Conservation (phyloP, 2,888 invertebrate genomes). For the Agrenia bidenticulata region DNA sequence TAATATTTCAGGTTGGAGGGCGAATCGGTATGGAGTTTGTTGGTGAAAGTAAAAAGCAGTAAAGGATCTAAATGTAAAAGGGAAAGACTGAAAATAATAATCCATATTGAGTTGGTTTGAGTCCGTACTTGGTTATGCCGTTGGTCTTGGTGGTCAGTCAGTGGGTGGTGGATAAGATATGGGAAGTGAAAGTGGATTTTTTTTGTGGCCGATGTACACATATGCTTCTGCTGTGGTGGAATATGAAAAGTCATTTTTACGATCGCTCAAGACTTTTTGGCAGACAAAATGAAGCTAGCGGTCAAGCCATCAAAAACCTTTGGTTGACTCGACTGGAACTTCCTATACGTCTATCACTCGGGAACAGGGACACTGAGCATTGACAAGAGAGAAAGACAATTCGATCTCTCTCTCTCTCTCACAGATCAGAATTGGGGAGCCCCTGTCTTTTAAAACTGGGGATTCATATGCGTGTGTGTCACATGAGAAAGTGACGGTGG, state of each 20-base stretch:
- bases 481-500: neutral
- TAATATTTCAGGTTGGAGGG: too few relatives aligned
- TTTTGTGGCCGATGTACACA: slow-evolving; percentile 30
- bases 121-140: neutral
- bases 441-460: neutral
- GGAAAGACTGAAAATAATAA: slow-evolving; percentile 16
- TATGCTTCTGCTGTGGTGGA: slow-evolving; percentile 25
- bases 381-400: slow-evolving; percentile 40
- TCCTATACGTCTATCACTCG: slow-evolving; percentile 47
- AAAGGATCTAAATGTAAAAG: neutral
- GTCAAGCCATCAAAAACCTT: slow-evolving; percentile 51
- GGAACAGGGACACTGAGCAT: slow-evolving; percentile 9
- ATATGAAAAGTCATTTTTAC: slow-evolving; percentile 53
- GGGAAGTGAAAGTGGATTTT: slow-evolving; percentile 30
- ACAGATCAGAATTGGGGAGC: neutral
- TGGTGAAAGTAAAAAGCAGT: too few relatives aligned
- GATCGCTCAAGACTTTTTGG: slow-evolving; percentile 50
- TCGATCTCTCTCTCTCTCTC: slow-evolving; percentile 27
- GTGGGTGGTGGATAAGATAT: slow-evolving; percentile 17
- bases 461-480: slow-evolving; percentile 2
- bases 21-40: too few relatives aligned
- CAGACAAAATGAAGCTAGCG: slow-evolving; percentile 51
- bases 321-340: slow-evolving; percentile 12
- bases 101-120: slow-evolving; percentile 8
- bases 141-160: neutral